Evolutionary conservation across 2,797 vertebrate species (phyloP), one percentile per base, ranked within the genome.

Genomic region (Melopsittacus undulatus): DNA sequence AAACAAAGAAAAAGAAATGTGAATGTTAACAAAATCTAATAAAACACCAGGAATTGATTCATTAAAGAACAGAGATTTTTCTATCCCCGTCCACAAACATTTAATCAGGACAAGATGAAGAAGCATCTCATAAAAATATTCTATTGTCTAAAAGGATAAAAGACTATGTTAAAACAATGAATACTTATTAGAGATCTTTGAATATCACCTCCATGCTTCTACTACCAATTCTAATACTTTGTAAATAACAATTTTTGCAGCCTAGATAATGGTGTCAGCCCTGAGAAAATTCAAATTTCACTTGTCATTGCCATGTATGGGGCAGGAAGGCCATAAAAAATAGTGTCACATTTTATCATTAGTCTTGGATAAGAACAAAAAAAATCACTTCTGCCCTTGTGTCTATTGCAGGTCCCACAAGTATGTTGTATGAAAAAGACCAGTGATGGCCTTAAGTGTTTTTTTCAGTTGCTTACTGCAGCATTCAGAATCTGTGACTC

Each of bases 1-100:
- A 91, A 97, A 97, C 88, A 66, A 95, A 94, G 67, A 94, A 95
- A 90, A 74, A 91, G 19, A 67, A 24, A 93, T 76, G 2, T 5
- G 15, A 87, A 32, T 40, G 54, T 82, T 46, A 92, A 63, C 29
- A 87, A 82, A 75, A 88, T 32, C 11, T 72, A 72, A 21, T 23
- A 73, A 51, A 79, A 46, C 27, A 77, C 14, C 11, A 62, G 24
- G 9, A 88, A 70, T 1, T 52, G 1, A 61, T 88, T 54, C 13
- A 79, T 13, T 84, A 52, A 84, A 85, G 30, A 80, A 21, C 11
- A 79, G 9, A 32, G 22, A 34, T 46, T 80, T 85, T 85, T 63
- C 30, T 72, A 23, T 48, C 13, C 24, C 34, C 4, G 6, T 19
- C 49, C 36, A 56, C 36, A 86, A 78, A 57, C 22, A 57, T 61